Base-by-base conservation (phyloP, 2,797 vertebrate genomes). In the Melanotaenia parkinsoni region DNA sequence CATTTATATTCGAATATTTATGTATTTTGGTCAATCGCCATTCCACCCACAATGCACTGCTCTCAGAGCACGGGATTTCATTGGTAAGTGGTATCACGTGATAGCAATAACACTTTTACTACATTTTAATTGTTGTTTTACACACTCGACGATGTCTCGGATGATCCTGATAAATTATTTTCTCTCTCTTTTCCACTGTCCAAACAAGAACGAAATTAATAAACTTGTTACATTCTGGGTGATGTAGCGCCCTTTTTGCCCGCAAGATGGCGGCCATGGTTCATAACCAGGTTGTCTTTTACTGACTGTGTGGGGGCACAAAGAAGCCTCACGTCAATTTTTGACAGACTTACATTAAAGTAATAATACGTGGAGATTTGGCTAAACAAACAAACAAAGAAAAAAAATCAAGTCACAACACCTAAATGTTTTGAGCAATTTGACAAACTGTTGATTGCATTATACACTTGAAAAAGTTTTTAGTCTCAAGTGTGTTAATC, bases 21-120 rank as follows among this genome's bases (percentile, higher is more conserved):
- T 61, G 26, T 13, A 0, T 51, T 63, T 76, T 45, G 0, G 6
- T 32, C 47, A 0, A 4, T 8, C 4, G 4, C 1, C 1, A 0
- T 0, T 1, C 0, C 61, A 79, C 90, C 93, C 88, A 88, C 0
- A 74, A 85, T 89, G 79, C 93, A 88, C 14, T 28, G 63, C 84
- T 74, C 18, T 3, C 0, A 0, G 0, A 47, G 0, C 0, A 0
- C 35, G 2, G 1, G 0, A 28, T 3, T 1, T 66, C 8, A 81
- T 77, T 82, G 81, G 81, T 28, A 3, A 32, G 33, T 0, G 1
- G 0, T 18, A 45, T 65, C 76, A 85, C 8, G 64, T 79, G 80
- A 66, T n/a, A 5, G 0, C 20, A n/a, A 12, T 13, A n/a, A 32
- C 2, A 1, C 45, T 12, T 30, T 66, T 30, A 40, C 7, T 2